A percentile compares a stretch with the other conserved stretches of the same genome.
phyloP scores from a whole-genome alignment of 2,113 vertebrate genomes.

The Apteryx mantelli region DNA sequence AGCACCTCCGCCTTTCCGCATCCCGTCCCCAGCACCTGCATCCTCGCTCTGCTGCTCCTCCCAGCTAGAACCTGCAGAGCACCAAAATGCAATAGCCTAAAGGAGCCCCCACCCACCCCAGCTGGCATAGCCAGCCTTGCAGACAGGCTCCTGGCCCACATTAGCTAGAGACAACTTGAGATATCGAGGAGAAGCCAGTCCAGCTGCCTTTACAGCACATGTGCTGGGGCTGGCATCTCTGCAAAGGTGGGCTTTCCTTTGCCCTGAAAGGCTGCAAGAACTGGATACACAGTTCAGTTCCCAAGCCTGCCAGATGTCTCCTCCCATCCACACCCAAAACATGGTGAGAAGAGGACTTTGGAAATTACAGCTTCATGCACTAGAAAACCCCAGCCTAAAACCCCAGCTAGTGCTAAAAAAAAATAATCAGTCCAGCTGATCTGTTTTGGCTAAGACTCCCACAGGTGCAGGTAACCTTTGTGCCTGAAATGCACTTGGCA shows the following conservation, averaged over 20 bases:
- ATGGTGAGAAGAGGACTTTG: rapidly evolving
- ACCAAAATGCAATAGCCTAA: background rate
- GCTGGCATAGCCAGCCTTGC: background rate
- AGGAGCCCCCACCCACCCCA: background rate
- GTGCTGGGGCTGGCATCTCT: background rate
- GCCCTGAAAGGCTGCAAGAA: too few species aligned
- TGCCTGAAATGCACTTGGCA: rapidly evolving
- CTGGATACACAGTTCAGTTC: background rate
- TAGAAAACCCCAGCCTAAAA: background rate
- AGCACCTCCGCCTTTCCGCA: background rate
- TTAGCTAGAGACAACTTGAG: background rate
- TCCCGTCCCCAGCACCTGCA: background rate
- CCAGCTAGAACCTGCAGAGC: rapidly evolving
- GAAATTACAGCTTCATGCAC: background rate
- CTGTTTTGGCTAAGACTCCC: background rate
- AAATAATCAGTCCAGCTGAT: background rate
- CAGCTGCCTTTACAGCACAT: background rate
- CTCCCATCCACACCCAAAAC: background rate
- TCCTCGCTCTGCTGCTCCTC: background rate
- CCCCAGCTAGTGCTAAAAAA: too few species aligned
- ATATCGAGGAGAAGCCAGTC: too few species aligned
- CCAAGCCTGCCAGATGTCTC: background rate
- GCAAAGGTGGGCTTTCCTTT: background rate
- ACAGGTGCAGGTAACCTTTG: background rate
- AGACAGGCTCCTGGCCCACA: background rate